Percentiles rank a stretch among this genome's conserved stretches.
Evolutionary conservation across 2,113 vertebrate genomes (phyloP).

Genomic region (Struthio camelus): DNA sequence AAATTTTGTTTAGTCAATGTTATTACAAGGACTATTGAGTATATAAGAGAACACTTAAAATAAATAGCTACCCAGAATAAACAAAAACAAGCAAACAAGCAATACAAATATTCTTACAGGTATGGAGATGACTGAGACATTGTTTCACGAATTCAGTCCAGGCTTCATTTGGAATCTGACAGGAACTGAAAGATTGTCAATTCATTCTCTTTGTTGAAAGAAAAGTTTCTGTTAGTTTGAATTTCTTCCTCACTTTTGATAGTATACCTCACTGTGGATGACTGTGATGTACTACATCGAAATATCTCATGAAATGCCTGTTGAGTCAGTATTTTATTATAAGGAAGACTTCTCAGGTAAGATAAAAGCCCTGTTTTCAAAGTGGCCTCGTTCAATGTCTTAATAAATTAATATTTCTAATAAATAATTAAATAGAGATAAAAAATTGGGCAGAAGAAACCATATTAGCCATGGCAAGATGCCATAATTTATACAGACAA

Average conservation of each 20-base stretch:
- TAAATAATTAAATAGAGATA: neutral
- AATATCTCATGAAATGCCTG: neutral
- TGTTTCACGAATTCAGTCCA: slow-evolving; percentile 18
- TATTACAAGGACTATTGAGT: neutral
- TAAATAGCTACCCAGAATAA: neutral
- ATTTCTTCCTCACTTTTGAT: neutral
- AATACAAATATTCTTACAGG: neutral
- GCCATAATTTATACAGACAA: neutral
- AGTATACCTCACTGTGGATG: neutral
- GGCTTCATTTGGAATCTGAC: neutral
- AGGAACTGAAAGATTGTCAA: slow-evolving; percentile 23
- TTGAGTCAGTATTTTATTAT: neutral
- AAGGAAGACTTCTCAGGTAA: neutral
- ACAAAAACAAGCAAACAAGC: neutral
- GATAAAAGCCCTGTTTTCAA: neutral
- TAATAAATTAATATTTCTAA: neutral
- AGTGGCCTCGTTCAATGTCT: neutral
- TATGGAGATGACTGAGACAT: neutral
- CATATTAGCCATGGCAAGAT: neutral
- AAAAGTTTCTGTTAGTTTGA: neutral
- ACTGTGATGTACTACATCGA: neutral
- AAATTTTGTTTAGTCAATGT: neutral
- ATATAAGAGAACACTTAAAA: neutral
- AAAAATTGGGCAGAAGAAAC: neutral
- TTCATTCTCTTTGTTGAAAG: neutral